Base-by-base conservation (phyloP, 2,888 invertebrate species). In the Charanyca ferruginea region DNA sequence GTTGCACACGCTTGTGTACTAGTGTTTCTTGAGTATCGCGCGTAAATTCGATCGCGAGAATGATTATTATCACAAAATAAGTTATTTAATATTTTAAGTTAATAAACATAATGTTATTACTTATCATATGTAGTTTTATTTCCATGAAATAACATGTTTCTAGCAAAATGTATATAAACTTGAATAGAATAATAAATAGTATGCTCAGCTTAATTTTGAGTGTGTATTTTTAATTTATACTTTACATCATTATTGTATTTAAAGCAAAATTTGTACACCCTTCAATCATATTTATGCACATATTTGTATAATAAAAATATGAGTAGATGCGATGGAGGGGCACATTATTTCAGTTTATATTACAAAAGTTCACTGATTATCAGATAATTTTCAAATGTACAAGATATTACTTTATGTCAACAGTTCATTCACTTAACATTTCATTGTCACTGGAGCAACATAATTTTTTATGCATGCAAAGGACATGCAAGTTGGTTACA, bases 91-190 rank as follows among this genome's bases (percentile, higher is more conserved):
- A 51, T 47, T 49, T 72, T 75, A 84, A 86, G 11, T 85, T 83
- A 83, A 79, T 80, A 81, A 83, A 81, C 76, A n/a, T 82, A 70
- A 32, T 60, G 48, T 51, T 65, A 32, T 28, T 44, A 44, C 47
- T 52, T 57, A 53, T 22, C 9, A 22, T 35, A 48, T 52, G 53
- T 60, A 42, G 64, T 80, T 78, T 72, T 79, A 70, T 67, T 75
- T 70, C 2, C 16, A 45, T 25, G 13, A 49, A 9, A 42, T 47
- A 7, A 41, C 2, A 60, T 11, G 18, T 25, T 70, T 16, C 13
- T 49, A 49, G 32, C 25, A 59, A 48, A 25, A 47, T 5, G 9
- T 25, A 11, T 35, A 38, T 7, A 61, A 28, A 41, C 23, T 35
- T 13, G 8, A 16, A 49, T 49, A 6, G n/a, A n/a, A n/a, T n/a